Conservation (phyloP, 1,140 invertebrate species). For the Zaprionus africanus region DNA sequence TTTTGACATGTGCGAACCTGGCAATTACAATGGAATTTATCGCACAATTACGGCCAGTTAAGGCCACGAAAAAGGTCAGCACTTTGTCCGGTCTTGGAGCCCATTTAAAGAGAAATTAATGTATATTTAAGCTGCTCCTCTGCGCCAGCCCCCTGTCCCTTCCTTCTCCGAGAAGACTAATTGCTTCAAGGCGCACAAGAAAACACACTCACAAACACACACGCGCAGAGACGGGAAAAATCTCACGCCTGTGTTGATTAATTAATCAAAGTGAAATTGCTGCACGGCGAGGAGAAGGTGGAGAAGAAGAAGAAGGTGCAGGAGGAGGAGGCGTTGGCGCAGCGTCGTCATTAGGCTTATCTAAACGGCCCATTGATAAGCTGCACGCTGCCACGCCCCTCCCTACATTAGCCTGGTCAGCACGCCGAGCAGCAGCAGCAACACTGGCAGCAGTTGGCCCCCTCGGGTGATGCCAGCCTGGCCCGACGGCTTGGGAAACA, state of each 20-base stretch:
- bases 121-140: constrained; percentile 75
- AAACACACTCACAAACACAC: constrained; percentile 23
- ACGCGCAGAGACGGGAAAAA: constrained; percentile 40
- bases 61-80: constrained; percentile 29
- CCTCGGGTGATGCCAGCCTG: constrained; percentile 21
- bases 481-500: constrained; percentile 59
- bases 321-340: not conserved
- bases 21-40: constrained; percentile 64
- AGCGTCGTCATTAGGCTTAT: constrained; percentile 69
- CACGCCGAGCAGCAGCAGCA: constrained; percentile 83
- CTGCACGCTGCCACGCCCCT: constrained; percentile 72
- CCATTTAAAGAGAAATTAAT: constrained; percentile 81
- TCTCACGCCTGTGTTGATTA: constrained; percentile 79
- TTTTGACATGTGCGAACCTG: constrained; percentile 56
- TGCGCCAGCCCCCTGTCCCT: not conserved
- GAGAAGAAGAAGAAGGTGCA: not conserved
- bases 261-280: constrained; percentile 80
- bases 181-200: constrained; percentile 56
- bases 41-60: constrained; percentile 37
- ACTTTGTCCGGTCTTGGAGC: constrained; percentile 4
- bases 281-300: constrained; percentile 33
- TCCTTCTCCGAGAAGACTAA: constrained; percentile 60
- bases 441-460: constrained; percentile 14
- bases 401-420: constrained; percentile 68
- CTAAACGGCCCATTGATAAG: constrained; percentile 82